Evolutionary conservation across 2,888 invertebrate species (phyloP), one percentile per base, ranked within the genome.

Genomic region (Eumerus sabulonum): DNA sequence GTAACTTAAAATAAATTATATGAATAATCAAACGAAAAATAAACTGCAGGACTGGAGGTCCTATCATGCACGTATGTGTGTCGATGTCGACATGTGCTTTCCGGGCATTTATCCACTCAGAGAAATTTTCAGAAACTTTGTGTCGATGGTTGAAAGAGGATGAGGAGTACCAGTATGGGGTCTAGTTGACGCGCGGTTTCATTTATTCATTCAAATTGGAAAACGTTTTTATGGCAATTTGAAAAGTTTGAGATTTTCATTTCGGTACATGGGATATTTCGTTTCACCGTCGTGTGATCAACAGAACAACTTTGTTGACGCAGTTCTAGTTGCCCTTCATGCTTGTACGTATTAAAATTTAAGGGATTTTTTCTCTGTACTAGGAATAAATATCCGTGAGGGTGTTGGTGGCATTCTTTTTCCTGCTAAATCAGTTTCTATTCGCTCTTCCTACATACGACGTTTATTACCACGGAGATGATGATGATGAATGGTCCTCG

Each of bases 1-100:
- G 36, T 27, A 19, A 53, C 38, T 59, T 38, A 1, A 51, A 57
- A 38, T 51, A 60, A 70, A 53, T 47, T 12, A 70, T 70, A 60
- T 70, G 40, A 70, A 70, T 70, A 70, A 70, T 70, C 60, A 53
- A 54, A 62, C 47, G 54, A 53, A n/a, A 70, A 42, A 42, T 70
- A 53, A 70, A 70, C 60, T 66, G 18, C 44, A 53, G 53, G 18
- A 27, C 44, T n/a, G 4, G 12, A 44, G n/a, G 14, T 42, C 27
- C 13, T 40, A 27, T n/a, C 13, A 44, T 27, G 19, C 3, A 4
- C 16, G 35, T 14, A 17, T 48, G 42, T 35, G 17, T 13, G 14
- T 19, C 27, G 7, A 16, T 1, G 13, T 16, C 17, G 17, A 42
- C 54, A 47, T 59, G 16, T 51, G 35, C 44, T 9, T 5, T 18